Evolutionary conservation across 2,888 invertebrate species (phyloP).

Genomic region (Pharmacophagus antenor): DNA sequence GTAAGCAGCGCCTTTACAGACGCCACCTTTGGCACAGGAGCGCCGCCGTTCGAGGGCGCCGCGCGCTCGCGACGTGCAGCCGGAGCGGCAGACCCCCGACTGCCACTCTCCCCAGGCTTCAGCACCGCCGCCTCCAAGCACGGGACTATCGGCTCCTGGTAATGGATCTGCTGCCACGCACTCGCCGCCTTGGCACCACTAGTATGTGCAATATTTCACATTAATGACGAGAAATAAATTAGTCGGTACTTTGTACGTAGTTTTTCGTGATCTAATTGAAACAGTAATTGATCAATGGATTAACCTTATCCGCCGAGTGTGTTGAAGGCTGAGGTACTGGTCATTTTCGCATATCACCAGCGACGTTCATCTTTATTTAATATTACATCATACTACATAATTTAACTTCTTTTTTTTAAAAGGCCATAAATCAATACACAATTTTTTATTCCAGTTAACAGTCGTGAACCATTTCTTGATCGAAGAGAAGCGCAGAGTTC

Average conservation of each 20-base stretch:
- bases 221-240: not conserved
- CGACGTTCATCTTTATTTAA: too few species aligned
- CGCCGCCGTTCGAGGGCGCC: conserved; percentile 82
- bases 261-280: not conserved
- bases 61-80: conserved; percentile 83
- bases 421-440: too few species aligned
- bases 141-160: conserved; percentile 36
- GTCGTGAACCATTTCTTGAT: too few species aligned
- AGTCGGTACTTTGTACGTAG: not conserved
- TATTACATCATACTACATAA: too few species aligned
- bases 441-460: too few species aligned
- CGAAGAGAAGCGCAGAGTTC: too few species aligned
- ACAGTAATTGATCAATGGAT: not conserved
- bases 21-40: conserved; percentile 77
- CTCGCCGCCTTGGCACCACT: conserved; percentile 86
- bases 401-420: too few species aligned
- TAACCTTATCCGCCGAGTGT: not conserved
- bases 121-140: conserved; percentile 73
- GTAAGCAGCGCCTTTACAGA: conserved; percentile 83
- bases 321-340: too few species aligned
- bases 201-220: conserved; percentile 25
- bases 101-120: conserved; percentile 86
- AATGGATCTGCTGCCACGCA: conserved; percentile 72
- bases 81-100: conserved; percentile 82
- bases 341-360: too few species aligned